Base-by-base conservation (phyloP, 2,888 invertebrate species). In the Argyresthia albistria region DNA sequence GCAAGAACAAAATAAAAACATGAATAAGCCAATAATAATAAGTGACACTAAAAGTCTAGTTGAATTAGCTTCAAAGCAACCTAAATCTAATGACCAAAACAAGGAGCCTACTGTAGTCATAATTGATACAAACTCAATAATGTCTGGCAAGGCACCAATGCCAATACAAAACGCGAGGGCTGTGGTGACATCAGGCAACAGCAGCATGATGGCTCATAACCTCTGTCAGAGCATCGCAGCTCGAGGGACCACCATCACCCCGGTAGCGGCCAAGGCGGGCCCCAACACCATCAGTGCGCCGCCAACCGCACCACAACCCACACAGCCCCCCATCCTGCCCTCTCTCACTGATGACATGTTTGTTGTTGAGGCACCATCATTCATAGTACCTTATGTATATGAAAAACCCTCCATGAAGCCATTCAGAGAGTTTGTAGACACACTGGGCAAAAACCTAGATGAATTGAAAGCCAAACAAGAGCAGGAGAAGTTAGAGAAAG, bases 311-410 rank as follows among this genome's bases (percentile, higher is more conserved):
- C 56, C 67, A 46, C 63, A 79, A 12, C 57, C 67, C 46, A 63
- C 79, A 14, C 80, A 77, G 60, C 75, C 81, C 45, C 83, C 75
- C 54, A 86, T 95, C 59, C 76, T 96, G 64, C 95, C 95, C 12
- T 94, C 95, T 11, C 80, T 97, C 16, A 96, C 96, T 42, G 96
- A 97, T 76, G 96, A 96, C 63, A 96, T 96, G 93, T 96, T 94
- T 80, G 96, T 96, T 25, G 93, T 97, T 25, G 96, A 97, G 81
- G 96, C 96, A 35, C 96, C 97, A 9, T 96, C 96, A 42, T 96
- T 97, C 69, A 96, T 97, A 73, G 96, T 97, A 59, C 97, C 97
- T 42, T 97, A 96, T 76, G 95, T 96, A 11, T 96, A 96, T 80
- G 96, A 97, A 75, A 96, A 96, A 74, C 95, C 96, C 16, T 95